Evolutionary conservation across 2,113 vertebrate genomes (phyloP).

Genomic region (Phycodurus eques): DNA sequence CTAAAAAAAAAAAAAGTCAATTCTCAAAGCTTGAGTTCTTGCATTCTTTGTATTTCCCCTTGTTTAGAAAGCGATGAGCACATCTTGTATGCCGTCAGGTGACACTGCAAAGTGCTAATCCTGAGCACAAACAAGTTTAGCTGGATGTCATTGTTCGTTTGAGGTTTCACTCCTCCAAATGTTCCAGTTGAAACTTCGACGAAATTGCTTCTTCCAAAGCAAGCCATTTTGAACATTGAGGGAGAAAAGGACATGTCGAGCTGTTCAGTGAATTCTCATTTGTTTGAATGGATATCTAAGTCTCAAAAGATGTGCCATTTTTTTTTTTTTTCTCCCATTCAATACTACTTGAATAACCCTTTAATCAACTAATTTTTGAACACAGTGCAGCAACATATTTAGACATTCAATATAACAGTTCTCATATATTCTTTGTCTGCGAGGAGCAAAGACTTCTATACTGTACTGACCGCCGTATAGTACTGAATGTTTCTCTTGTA

Average conservation of each 20-base stretch:
- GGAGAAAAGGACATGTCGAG: neutral
- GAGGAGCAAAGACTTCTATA: no score
- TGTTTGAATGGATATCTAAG: neutral
- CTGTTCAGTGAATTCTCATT: neutral
- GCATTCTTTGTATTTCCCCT: neutral
- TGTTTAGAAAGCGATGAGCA: neutral
- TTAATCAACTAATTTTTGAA: no score
- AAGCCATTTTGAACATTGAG: neutral
- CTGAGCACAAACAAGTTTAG: conserved; percentile 22
- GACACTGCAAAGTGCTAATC: neutral
- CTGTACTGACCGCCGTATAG: no score
- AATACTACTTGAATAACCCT: no score
- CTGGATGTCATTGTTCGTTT: conserved; percentile 5
- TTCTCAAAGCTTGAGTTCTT: neutral
- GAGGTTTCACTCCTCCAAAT: neutral
- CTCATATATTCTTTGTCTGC: no score
- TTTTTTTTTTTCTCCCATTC: no score
- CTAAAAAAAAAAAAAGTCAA: neutral
- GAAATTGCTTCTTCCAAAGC: neutral
- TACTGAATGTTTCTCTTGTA: no score
- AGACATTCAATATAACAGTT: no score
- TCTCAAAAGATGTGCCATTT: no score
- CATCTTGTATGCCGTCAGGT: neutral
- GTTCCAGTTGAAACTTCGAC: neutral
- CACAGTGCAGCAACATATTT: no score